Conservation (phyloP, 1,140 invertebrate species). For the Drosophila kikkawai region DNA sequence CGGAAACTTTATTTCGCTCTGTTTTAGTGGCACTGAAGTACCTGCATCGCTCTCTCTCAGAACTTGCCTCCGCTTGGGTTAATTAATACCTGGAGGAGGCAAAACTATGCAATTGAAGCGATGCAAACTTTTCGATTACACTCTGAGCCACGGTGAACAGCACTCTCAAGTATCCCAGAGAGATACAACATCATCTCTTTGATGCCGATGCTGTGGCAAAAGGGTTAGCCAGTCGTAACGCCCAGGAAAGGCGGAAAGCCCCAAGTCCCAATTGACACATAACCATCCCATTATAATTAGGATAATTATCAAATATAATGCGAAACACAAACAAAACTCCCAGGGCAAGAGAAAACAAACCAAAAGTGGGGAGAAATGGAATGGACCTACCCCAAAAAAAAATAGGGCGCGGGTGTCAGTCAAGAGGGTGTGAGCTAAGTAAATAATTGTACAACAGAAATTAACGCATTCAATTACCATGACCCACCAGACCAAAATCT, state of each 20-base stretch:
- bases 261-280: slow-evolving; percentile 43
- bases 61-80: slow-evolving; percentile 45
- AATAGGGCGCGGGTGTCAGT: slow-evolving; percentile 5
- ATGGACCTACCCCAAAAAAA: slow-evolving; percentile 47
- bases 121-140: slow-evolving; percentile 53
- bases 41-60: slow-evolving; percentile 48
- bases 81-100: slow-evolving; percentile 58
- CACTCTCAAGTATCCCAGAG: slow-evolving; percentile 34
- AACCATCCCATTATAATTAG: slow-evolving; percentile 37
- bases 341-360: slow-evolving; percentile 6
- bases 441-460: slow-evolving; percentile 70
- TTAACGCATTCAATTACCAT: slow-evolving; percentile 42
- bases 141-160: slow-evolving; percentile 18
- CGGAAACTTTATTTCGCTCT: slow-evolving; percentile 47
- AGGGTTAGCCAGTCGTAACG: slow-evolving; percentile 26
- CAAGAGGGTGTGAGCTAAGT: slow-evolving; percentile 30
- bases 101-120: slow-evolving; percentile 57
- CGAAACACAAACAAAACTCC: slow-evolving; percentile 37
- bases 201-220: slow-evolving; percentile 23
- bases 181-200: slow-evolving; percentile 22
- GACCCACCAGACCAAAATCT: slow-evolving; percentile 28
- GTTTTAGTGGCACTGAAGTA: slow-evolving; percentile 33
- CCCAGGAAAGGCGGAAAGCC: not conserved
- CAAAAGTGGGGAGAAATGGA: slow-evolving; percentile 3
- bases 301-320: slow-evolving; percentile 41